Evolutionary conservation across 2,888 invertebrate genomes (phyloP), one percentile per base, ranked within the genome.

Genomic region (Drosophila mercatorum): DNA sequence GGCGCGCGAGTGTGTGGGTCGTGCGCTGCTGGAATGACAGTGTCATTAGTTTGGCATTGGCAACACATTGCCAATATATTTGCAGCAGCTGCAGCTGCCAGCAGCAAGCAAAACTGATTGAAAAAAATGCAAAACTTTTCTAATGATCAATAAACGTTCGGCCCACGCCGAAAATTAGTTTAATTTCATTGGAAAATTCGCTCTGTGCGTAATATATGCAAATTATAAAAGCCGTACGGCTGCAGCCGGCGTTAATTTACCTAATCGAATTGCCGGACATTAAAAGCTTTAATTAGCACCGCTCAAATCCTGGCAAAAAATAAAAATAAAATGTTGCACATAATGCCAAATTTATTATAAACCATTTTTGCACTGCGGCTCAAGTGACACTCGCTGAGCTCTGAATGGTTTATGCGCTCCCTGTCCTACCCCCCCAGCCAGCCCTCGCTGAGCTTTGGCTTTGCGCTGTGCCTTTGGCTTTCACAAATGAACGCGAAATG

Each of bases 31-130:
- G 62, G 66, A 71, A 78, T 75, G 80, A 51, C 76, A 67, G 74
- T 77, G 79, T 88, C 88, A 85, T 85, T 88, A 85, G 84, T 89
- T 88, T 81, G 80, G 82, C 87, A 85, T 89, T 84, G 85, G 82
- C 80, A 89, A 81, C 87, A 85, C 84, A 85, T 87, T 89, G 87
- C 78, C 87, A 81, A 88, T 85, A 87, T 80, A 81, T 85, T 88
- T 87, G 80, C 80, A 86, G 84, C 89, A 88, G 85, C 81, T 85
- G 55, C 55, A 55, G 40, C 40, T 26, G n/a, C n/a, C 47, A 49
- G 84, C 83, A 71, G 67, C 53, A 43, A 62, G 5, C 36, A 69
- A 47, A 3, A 34, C n/a, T 56, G 43, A 56, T 56, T 56, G 56
- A 46, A 44, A 40, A 55, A 55, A 43, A 22, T 17, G 36, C 22